These are phyloP conservation scores for Esox masquinongy DNA, from an alignment of 2,797 vertebrate species.

Conservation along the genomic window DNA sequence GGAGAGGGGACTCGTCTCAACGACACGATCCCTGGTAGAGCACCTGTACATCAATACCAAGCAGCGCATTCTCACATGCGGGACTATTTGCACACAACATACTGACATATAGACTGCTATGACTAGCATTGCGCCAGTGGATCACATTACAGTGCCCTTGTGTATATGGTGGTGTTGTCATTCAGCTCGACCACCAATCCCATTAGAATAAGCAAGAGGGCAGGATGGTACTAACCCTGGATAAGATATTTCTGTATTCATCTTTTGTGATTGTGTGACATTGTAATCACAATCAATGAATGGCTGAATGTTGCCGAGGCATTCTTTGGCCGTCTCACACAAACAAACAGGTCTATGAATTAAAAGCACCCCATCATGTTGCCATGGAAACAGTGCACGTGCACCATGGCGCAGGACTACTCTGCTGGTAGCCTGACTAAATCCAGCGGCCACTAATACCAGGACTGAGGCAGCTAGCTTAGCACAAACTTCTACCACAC, in stretches of 20 bases:
- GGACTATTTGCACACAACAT: background rate
- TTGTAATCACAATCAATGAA: slow-evolving; percentile 56
- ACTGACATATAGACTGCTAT: background rate
- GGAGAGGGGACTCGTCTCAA: background rate
- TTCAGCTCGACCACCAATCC: background rate
- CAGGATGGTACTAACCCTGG: too few species aligned
- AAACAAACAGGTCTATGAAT: slow-evolving; percentile 66
- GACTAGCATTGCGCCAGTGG: background rate
- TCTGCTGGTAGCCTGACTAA: slow-evolving; percentile 35
- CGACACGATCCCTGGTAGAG: background rate
- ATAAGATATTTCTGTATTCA: background rate
- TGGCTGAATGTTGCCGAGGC: slow-evolving; percentile 49
- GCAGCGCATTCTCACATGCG: background rate
- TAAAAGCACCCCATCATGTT: slow-evolving; percentile 71
- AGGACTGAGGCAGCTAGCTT: slow-evolving; percentile 63
- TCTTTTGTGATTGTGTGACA: slow-evolving; percentile 39
- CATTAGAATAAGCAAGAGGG: background rate
- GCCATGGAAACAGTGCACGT: slow-evolving; percentile 75
- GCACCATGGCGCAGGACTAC: slow-evolving; percentile 20
- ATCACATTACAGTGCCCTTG: background rate
- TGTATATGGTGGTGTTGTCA: background rate
- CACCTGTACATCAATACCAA: background rate
- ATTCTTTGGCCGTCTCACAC: slow-evolving; percentile 66
- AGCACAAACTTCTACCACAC: slow-evolving; percentile 47
- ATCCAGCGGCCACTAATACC: slow-evolving; percentile 55